Base-by-base conservation (phyloP, 2,888 invertebrate species). In the Hoplodrina blanda region DNA sequence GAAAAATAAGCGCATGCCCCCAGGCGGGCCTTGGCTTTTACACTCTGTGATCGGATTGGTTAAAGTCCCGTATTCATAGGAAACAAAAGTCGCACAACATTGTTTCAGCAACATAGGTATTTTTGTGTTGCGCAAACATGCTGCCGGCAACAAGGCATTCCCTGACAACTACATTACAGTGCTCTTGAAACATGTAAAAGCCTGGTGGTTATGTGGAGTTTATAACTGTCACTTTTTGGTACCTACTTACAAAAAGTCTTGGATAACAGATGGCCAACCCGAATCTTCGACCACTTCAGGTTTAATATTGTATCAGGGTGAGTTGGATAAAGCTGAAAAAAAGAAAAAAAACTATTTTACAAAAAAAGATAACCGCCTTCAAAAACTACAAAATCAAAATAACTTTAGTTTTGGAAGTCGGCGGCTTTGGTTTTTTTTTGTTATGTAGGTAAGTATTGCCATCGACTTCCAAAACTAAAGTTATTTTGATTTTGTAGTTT, bases 301-400 rank as follows among this genome's bases (percentile, higher is more conserved):
- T 20, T 20, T 15, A 25, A 20, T 11, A 4, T 15, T 17, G 20
- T 17, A 17, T 53, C 25, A 11, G 44, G 13, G 37, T 15, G 13
- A 46, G 44, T 17, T 52, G 7, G 25, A 53, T 59, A 10, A 17
- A 37, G 30, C 69, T 80, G 74, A 54, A 77, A 54, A 77, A 76
- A 44, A 62, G 7, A 60, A 62, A 49, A 62, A n/a, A n/a, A n/a
- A n/a, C n/a, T n/a, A n/a, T n/a, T n/a, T n/a, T n/a, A n/a, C n/a
- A n/a, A n/a, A n/a, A n/a, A n/a, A n/a, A n/a, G n/a, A n/a, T n/a
- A n/a, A n/a, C n/a, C n/a, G n/a, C n/a, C n/a, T n/a, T n/a, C n/a
- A n/a, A n/a, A n/a, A n/a, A n/a, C n/a, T n/a, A n/a, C n/a, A n/a
- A n/a, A n/a, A n/a, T n/a, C n/a, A n/a, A n/a, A n/a, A n/a, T n/a